Evolutionary conservation across 1,140 invertebrate species (phyloP).

Genomic region (Atta texana): DNA sequence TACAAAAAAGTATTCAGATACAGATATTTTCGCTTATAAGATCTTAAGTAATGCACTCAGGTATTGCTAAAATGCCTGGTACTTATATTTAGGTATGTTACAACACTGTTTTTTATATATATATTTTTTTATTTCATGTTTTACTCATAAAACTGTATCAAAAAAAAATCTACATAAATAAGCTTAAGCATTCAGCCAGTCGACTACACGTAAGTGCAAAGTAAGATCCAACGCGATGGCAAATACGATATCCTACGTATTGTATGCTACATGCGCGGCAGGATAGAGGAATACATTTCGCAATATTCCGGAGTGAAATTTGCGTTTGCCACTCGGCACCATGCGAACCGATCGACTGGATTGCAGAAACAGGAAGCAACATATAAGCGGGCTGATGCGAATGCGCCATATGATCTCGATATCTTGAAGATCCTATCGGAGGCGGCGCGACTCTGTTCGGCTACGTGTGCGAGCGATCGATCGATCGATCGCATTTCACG

Average conservation of each 20-base stretch:
- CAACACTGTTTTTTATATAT: too few relatives aligned
- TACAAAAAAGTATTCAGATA: too few relatives aligned
- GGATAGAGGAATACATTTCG: constrained; percentile 38
- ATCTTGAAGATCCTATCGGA: constrained; percentile 71
- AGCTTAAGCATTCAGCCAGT: background rate
- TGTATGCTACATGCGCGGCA: background rate
- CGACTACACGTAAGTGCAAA: background rate
- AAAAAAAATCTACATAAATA: background rate
- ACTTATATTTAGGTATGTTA: too few relatives aligned
- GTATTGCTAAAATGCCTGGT: too few relatives aligned
- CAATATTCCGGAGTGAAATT: constrained; percentile 52
- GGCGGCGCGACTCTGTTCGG: constrained; percentile 15
- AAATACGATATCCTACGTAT: background rate
- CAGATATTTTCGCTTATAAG: too few relatives aligned
- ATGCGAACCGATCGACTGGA: constrained; percentile 64
- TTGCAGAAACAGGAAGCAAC: constrained; percentile 74
- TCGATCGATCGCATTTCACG: constrained; percentile 57
- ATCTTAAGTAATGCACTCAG: too few relatives aligned
- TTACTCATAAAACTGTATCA: too few relatives aligned
- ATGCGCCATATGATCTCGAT: constrained; percentile 56
- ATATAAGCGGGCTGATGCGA: constrained; percentile 53
- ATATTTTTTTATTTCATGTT: too few relatives aligned
- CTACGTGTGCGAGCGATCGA: constrained; percentile 55
- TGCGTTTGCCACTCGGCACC: constrained; percentile 33
- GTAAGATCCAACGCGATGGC: background rate